These are phyloP conservation scores for Perizoma affinitatum DNA, from an alignment of 2,888 invertebrate genomes.

Conservation along the genomic window DNA sequence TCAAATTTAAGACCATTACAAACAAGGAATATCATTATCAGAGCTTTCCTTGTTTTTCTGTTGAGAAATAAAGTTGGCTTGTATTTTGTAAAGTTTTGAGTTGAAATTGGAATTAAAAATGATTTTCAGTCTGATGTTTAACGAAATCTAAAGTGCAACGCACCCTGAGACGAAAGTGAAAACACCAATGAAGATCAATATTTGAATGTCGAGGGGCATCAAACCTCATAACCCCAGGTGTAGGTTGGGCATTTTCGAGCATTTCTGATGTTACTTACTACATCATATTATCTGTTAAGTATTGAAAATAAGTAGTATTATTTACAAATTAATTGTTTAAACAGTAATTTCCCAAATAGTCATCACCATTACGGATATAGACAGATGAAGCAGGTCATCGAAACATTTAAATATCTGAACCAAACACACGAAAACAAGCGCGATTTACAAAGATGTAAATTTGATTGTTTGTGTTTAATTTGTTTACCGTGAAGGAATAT, in stretches of 20 bases:
- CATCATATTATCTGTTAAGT: too few relatives aligned
- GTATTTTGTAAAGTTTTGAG: too few relatives aligned
- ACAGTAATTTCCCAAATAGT: conserved; percentile 3
- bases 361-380: neutral
- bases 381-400: conserved; percentile 7
- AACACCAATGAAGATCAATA: conserved; percentile 55
- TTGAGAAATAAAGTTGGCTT: too few relatives aligned
- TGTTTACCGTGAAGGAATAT: conserved; percentile 35
- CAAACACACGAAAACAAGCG: conserved; percentile 36
- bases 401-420: conserved; percentile 13
- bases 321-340: conserved; percentile 1
- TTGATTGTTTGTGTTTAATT: conserved; percentile 25
- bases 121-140: neutral
- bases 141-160: conserved; percentile 40
- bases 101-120: too few relatives aligned
- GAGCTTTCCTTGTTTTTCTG: too few relatives aligned
- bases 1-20: too few relatives aligned
- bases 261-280: neutral
- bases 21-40: too few relatives aligned
- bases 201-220: conserved; percentile 56
- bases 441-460: conserved; percentile 18
- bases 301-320: too few relatives aligned
- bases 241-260: conserved; percentile 10
- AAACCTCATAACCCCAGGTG: conserved; percentile 43
- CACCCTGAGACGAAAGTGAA: conserved; percentile 57